These are phyloP conservation scores for Ranitomeya variabilis DNA, from an alignment of 2,113 vertebrate genomes.

Conservation along the genomic window DNA sequence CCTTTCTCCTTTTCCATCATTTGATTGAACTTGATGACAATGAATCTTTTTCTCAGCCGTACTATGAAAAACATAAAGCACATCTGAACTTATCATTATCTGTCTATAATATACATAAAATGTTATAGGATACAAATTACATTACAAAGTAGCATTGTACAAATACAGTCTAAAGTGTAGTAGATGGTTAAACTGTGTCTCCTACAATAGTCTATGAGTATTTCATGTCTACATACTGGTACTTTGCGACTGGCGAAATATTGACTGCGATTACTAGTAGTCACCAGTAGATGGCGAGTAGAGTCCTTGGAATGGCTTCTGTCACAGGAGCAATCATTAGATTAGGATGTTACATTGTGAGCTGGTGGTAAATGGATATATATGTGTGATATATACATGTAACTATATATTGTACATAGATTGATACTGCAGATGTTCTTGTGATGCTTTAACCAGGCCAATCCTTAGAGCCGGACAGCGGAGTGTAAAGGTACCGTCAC, in stretches of 20 bases:
- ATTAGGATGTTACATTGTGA: not conserved
- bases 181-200: not conserved
- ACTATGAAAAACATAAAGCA: too few species aligned
- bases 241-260: not conserved
- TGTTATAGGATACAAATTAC: not conserved
- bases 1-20: too few species aligned
- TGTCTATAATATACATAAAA: not conserved
- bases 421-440: not conserved
- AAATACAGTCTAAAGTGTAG: not conserved
- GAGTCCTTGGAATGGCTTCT: not conserved
- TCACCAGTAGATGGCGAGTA: slow-evolving; percentile 17
- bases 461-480: not conserved
- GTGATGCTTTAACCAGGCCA: not conserved
- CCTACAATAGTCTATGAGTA: not conserved
- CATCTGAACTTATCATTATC: too few species aligned
- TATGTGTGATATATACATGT: not conserved
- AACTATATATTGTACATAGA: not conserved
- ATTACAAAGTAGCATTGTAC: not conserved
- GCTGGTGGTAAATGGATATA: not conserved
- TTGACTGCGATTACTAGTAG: not conserved
- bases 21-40: too few species aligned
- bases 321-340: too few species aligned
- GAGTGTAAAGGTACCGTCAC: too few species aligned
- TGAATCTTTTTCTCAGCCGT: too few species aligned
- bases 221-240: not conserved